Percentiles rank a stretch among this genome's conserved stretches.
phyloP scores from a whole-genome alignment of 2,113 vertebrate species.

The Forbesichthys agassizii region DNA sequence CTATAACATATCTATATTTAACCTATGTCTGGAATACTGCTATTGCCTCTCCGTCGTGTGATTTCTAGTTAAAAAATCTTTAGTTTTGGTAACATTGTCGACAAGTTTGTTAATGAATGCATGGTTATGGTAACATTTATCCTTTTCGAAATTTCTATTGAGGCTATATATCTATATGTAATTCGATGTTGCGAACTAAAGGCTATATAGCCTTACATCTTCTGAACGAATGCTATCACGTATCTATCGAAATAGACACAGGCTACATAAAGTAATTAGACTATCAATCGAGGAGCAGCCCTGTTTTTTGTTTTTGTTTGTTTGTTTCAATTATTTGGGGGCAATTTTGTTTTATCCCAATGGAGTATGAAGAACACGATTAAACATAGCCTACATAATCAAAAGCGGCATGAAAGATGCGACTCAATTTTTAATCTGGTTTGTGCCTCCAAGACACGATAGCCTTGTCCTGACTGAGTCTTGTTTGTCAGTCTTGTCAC shows the following conservation, averaged over 20 bases:
- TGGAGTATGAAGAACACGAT: conserved; percentile 45
- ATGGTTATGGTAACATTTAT: too few relatives aligned
- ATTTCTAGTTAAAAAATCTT: too few relatives aligned
- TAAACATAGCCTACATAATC: conserved; percentile 49
- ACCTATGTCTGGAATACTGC: too few relatives aligned
- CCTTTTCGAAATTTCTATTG: too few relatives aligned
- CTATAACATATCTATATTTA: background rate
- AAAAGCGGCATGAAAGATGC: conserved; percentile 49
- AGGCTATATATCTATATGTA: too few relatives aligned
- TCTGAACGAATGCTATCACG: too few relatives aligned
- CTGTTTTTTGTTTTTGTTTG: background rate
- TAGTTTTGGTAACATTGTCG: too few relatives aligned
- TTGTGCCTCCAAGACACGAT: conserved; percentile 49
- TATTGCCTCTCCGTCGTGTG: too few relatives aligned
- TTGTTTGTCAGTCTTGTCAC: conserved; percentile 60
- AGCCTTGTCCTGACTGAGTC: conserved; percentile 13
- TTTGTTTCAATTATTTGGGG: background rate
- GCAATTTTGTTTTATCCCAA: conserved; percentile 4
- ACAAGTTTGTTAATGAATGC: too few relatives aligned
- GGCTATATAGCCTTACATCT: too few relatives aligned
- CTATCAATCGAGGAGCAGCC: background rate
- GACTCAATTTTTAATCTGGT: conserved; percentile 43
- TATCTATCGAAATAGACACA: background rate
- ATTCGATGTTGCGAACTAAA: too few relatives aligned
- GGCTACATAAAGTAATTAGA: background rate